These are phyloP conservation scores for Drosophila maculinotata DNA, from an alignment of 2,888 invertebrate genomes.

Conservation along the genomic window DNA sequence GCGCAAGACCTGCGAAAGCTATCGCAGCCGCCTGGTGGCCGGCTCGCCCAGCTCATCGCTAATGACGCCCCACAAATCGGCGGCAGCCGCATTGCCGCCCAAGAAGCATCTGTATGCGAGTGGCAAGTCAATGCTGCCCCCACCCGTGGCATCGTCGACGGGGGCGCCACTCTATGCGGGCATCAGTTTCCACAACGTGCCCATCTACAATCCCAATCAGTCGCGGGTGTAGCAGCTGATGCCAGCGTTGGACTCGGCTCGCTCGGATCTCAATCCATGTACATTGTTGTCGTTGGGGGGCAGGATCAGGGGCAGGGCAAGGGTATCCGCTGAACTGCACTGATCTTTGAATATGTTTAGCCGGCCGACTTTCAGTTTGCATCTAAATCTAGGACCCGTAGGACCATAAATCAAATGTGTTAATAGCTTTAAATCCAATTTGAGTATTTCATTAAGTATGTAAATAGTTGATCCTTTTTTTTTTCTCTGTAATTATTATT, in stretches of 20 bases:
- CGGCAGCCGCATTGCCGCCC: constrained; percentile 72
- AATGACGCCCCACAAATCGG: constrained; percentile 75
- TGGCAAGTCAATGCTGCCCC: constrained; percentile 61
- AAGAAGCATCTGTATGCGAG: constrained; percentile 80
- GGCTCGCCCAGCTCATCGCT: constrained; percentile 80
- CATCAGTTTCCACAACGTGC: constrained; percentile 85
- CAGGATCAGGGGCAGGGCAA: too few relatives aligned
- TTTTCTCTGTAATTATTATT: constrained; percentile 15
- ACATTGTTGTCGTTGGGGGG: constrained; percentile 8
- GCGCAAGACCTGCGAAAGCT: constrained; percentile 84
- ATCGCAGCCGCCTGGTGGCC: constrained; percentile 81
- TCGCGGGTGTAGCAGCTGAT: constrained; percentile 79
- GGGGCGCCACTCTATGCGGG: constrained; percentile 83
- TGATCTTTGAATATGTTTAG: background rate
- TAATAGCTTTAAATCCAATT: constrained; percentile 71
- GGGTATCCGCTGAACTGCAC: too few relatives aligned
- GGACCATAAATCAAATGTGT: constrained; percentile 67
- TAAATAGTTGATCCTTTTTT: constrained; percentile 42
- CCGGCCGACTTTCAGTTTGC: too few relatives aligned
- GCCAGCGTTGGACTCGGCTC: constrained; percentile 56
- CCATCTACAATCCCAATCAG: constrained; percentile 82
- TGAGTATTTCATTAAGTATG: constrained; percentile 37
- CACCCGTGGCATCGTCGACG: constrained; percentile 27
- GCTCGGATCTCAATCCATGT: constrained; percentile 23
- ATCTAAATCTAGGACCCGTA: constrained; percentile 14